Base-by-base conservation (phyloP, 2,797 vertebrate genomes). In the Coregonus sp. region DNA sequence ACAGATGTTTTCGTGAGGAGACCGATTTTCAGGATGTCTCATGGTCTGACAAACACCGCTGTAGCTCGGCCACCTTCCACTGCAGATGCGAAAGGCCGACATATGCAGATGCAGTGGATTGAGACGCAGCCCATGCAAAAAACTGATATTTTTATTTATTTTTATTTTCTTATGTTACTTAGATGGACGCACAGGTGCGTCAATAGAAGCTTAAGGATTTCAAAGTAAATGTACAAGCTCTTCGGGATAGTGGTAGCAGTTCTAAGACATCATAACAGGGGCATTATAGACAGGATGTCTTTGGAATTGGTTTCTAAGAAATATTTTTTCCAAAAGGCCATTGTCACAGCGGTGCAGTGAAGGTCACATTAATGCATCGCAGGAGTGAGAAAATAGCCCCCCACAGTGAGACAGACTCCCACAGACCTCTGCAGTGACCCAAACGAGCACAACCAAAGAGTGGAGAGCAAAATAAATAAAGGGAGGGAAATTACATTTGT, bases 401-500 rank as follows among this genome's bases (percentile, higher is more conserved):
- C 40, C 59, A 25, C 20, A 63, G n/a, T 14, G 3, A 63, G n/a
- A 63, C 25, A 25, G n/a, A 61, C 56, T 40, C 37, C 37, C 37
- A 40, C 37, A 40, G 9, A 59, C 6, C 59, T 20, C 25, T 7
- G 59, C 59, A 63, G 59, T 63, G 7, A 63, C 59, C 59, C 7
- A 29, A 63, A 63, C 5, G 20, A 63, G 59, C 25, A 63, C n/a
- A 63, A 63, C 59, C 59, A 25, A 63, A 3, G 6, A 4, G 20
- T 0, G 2, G 9, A 12, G 59, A 5, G 52, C 14, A 56, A 63
- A 25, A 63, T 25, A 68, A 68, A 40, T 35, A 7, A 31, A 68
- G 29, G 29, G 4, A 33, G 31, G 47, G n/a, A 69, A 35, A 65
- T 50, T 20, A 54, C 40, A 52, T 75, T 75, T 25, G 74, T 51